These are phyloP conservation scores for Cerastis leucographa DNA, from an alignment of 2,888 invertebrate genomes.

Conservation along the genomic window DNA sequence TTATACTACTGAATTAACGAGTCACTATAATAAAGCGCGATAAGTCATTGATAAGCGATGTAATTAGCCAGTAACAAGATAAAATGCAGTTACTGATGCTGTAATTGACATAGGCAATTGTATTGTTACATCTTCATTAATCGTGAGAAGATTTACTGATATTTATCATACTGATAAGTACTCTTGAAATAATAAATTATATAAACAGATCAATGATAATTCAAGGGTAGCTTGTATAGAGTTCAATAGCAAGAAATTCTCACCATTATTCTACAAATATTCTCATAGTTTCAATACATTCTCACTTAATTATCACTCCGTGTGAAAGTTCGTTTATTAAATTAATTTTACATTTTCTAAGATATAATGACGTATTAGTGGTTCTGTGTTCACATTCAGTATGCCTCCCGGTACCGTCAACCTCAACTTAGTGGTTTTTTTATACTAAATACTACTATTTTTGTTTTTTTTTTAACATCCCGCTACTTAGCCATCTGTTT, in stretches of 20 bases:
- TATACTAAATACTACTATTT: no score
- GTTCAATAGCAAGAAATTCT: slow-evolving; percentile 28
- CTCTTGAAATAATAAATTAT: slow-evolving; percentile 1
- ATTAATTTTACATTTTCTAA: slow-evolving; percentile 55
- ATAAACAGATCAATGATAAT: slow-evolving; percentile 10
- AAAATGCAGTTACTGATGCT: neutral
- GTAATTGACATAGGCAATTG: slow-evolving; percentile 3
- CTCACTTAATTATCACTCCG: slow-evolving; percentile 29
- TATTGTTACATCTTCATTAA: neutral
- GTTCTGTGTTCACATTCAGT: neutral
- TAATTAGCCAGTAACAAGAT: neutral
- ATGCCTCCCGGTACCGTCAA: neutral
- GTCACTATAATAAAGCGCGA: neutral
- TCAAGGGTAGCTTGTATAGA: slow-evolving; percentile 3
- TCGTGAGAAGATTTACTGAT: slow-evolving; percentile 10
- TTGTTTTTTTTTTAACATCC: no score
- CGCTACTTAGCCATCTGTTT: no score
- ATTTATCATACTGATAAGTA: neutral
- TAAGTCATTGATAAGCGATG: neutral
- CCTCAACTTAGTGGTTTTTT: no score
- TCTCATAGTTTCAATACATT: slow-evolving; percentile 48
- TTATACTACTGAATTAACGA: neutral
- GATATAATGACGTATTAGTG: slow-evolving; percentile 5
- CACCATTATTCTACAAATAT: slow-evolving; percentile 38
- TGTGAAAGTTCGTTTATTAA: slow-evolving; percentile 48